Conservation (phyloP, 2,888 invertebrate genomes). For the Agrochola macilenta region DNA sequence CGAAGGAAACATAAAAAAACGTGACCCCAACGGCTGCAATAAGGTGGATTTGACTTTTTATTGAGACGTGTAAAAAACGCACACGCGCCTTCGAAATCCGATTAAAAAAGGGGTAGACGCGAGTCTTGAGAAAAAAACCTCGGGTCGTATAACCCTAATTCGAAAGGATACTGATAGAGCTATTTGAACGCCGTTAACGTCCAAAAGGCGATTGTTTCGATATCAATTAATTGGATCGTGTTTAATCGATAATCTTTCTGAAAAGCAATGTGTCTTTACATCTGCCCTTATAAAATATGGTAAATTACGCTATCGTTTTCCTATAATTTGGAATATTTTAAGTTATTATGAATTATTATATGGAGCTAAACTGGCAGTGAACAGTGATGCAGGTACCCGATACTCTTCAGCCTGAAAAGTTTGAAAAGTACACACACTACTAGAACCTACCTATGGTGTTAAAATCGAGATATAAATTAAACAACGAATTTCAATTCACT, state of each 20-base stretch:
- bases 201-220: conserved; percentile 86
- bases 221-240: conserved; percentile 90
- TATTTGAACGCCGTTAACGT: conserved; percentile 85
- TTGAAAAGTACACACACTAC: no score
- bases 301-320: conserved; percentile 54
- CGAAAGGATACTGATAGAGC: conserved; percentile 88
- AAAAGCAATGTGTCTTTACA: conserved; percentile 85
- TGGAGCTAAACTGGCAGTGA: neutral
- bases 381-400: neutral
- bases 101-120: conserved; percentile 89
- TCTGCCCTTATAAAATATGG: conserved; percentile 80
- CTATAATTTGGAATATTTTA: conserved; percentile 41
- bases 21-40: conserved; percentile 87
- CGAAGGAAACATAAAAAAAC: conserved; percentile 84
- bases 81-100: conserved; percentile 88
- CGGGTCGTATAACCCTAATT: conserved; percentile 87
- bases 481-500: conserved; percentile 16
- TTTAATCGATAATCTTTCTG: conserved; percentile 88
- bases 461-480: neutral
- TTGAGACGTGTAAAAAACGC: conserved; percentile 80
- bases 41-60: conserved; percentile 88
- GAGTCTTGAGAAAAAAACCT: conserved; percentile 80
- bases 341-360: conserved; percentile 1
- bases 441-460: neutral
- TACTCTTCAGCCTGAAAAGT: neutral